Evolutionary conservation across 1,140 invertebrate genomes (phyloP).

Genomic region (Leguminivora glycinivorella): DNA sequence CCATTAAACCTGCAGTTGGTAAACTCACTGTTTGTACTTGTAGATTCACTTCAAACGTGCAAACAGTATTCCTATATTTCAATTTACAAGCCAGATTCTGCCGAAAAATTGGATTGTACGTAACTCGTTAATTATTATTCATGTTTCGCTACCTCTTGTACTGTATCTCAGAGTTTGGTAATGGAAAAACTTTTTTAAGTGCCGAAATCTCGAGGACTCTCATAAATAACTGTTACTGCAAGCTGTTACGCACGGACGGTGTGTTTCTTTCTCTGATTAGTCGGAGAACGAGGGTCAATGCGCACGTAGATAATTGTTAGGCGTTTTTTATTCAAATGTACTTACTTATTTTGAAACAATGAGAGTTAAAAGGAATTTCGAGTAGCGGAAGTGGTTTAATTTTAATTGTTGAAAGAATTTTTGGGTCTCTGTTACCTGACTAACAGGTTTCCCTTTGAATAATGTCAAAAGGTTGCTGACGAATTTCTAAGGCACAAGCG

Average conservation of each 20-base stretch:
- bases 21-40: too few species aligned
- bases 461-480: too few species aligned
- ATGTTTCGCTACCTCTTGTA: conserved; percentile 46
- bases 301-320: conserved; percentile 69
- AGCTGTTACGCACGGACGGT: conserved; percentile 67
- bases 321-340: conserved; percentile 40
- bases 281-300: conserved; percentile 50
- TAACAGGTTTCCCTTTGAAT: too few species aligned
- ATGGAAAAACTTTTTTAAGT: conserved; percentile 69
- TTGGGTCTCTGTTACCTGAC: neutral
- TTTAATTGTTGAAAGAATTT: conserved; percentile 19
- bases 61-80: conserved; percentile 33
- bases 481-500: too few species aligned
- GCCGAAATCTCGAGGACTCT: conserved; percentile 59
- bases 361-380: conserved; percentile 50
- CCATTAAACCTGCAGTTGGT: too few species aligned
- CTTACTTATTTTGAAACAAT: conserved; percentile 45
- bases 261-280: conserved; percentile 42
- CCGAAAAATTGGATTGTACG: conserved; percentile 38
- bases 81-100: conserved; percentile 28
- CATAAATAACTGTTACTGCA: conserved; percentile 69
- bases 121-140: conserved; percentile 57
- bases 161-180: conserved; percentile 58
- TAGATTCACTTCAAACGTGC: neutral
- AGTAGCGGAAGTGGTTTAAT: neutral